These are phyloP conservation scores for Rhopalosiphum nymphaeae DNA, from an alignment of 2,888 invertebrate genomes.

Conservation along the genomic window DNA sequence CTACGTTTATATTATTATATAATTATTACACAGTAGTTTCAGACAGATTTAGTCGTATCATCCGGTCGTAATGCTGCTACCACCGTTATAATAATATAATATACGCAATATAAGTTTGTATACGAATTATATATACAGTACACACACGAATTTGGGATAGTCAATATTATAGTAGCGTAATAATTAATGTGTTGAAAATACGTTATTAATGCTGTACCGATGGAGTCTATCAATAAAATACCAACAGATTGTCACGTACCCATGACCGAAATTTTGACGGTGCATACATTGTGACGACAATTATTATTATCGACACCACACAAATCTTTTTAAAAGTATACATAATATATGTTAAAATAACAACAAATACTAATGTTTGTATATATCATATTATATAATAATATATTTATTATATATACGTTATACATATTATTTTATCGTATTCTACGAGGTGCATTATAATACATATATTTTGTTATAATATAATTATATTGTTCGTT, in stretches of 20 bases:
- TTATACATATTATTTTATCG: too few relatives aligned
- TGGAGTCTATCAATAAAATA: not conserved
- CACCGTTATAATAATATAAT: too few relatives aligned
- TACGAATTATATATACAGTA: too few relatives aligned
- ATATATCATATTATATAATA: too few relatives aligned
- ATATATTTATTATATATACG: not conserved
- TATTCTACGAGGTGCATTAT: too few relatives aligned
- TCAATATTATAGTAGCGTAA: not conserved
- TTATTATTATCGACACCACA: not conserved
- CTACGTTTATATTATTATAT: too few relatives aligned
- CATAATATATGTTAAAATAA: not conserved
- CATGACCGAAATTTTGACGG: not conserved
- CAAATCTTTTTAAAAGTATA: not conserved
- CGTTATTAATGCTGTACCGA: not conserved
- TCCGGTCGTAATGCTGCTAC: too few relatives aligned
- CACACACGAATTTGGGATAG: not conserved
- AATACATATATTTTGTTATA: too few relatives aligned
- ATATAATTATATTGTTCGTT: too few relatives aligned
- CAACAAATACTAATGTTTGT: not conserved
- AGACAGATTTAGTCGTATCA: too few relatives aligned
- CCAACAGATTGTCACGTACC: not conserved
- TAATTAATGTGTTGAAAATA: not conserved
- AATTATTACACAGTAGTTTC: too few relatives aligned
- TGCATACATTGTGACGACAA: not conserved
- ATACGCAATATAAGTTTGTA: too few relatives aligned